A percentile compares a stretch with the other conserved stretches of the same genome.
Evolutionary conservation across 2,113 vertebrate species (phyloP).

Genomic region (Istiophorus platypterus): DNA sequence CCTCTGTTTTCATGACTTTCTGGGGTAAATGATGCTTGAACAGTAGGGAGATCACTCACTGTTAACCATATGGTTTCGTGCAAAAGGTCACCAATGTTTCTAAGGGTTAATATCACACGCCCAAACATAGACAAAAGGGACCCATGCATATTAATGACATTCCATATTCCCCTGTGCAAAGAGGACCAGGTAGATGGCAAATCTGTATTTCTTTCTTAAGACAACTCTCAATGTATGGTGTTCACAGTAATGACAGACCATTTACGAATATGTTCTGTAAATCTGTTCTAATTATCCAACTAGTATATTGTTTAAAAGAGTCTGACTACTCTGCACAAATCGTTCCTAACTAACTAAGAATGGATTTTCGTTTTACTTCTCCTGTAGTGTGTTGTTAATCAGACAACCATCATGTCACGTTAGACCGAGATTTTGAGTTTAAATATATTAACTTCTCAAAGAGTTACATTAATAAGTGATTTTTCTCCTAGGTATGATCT

Average conservation of each 20-base stretch:
- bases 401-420: background rate
- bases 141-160: conserved; percentile 78
- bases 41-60: conserved; percentile 78
- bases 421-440: conserved; percentile 34
- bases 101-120: conserved; percentile 81
- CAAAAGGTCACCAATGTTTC: conserved; percentile 72
- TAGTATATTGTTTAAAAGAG: background rate
- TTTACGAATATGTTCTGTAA: conserved; percentile 7
- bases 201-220: conserved; percentile 30
- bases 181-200: conserved; percentile 32
- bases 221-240: background rate
- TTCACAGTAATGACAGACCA: conserved; percentile 11
- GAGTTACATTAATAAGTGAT: conserved; percentile 71
- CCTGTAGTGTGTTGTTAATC: background rate
- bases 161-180: conserved; percentile 56
- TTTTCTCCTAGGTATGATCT: conserved; percentile 68
- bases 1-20: conserved; percentile 54
- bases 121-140: conserved; percentile 73
- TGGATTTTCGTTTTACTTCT: background rate
- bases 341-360: background rate
- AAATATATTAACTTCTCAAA: conserved; percentile 54
- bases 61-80: conserved; percentile 79
- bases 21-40: conserved; percentile 85
- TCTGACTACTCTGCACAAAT: background rate
- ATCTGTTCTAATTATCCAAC: background rate